These are phyloP conservation scores for Amphiduros pacificus DNA, from an alignment of 2,888 invertebrate genomes.

Conservation along the genomic window DNA sequence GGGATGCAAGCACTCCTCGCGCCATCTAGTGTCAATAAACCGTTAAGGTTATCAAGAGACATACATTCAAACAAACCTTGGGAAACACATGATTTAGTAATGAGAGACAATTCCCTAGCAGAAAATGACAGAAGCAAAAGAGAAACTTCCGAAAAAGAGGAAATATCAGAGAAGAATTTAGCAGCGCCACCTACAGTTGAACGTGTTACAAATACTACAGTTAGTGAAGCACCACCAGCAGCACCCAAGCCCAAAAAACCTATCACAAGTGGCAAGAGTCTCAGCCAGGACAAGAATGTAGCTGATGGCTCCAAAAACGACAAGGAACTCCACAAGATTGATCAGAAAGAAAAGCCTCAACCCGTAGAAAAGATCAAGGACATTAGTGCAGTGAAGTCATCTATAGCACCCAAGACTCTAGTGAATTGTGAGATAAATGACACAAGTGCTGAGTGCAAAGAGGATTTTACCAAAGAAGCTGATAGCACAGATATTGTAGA, in stretches of 20 bases:
- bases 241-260: slow-evolving; percentile 1
- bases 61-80: no score
- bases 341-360: no score
- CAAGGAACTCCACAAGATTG: background rate
- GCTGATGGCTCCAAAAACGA: background rate
- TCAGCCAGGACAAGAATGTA: background rate
- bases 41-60: no score
- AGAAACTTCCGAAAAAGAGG: background rate
- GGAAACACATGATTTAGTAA: no score
- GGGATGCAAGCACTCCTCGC: no score
- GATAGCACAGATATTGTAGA: no score
- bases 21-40: no score
- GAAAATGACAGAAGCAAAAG: background rate
- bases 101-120: background rate
- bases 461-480: no score
- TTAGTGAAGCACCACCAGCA: background rate
- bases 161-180: background rate
- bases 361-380: background rate
- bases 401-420: no score
- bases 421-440: no score
- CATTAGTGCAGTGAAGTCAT: no score
- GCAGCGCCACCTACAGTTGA: background rate
- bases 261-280: background rate
- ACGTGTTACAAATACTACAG: background rate
- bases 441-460: no score